Evolutionary conservation across 2,888 invertebrate genomes (phyloP).

Genomic region (Leucophenga maculata): DNA sequence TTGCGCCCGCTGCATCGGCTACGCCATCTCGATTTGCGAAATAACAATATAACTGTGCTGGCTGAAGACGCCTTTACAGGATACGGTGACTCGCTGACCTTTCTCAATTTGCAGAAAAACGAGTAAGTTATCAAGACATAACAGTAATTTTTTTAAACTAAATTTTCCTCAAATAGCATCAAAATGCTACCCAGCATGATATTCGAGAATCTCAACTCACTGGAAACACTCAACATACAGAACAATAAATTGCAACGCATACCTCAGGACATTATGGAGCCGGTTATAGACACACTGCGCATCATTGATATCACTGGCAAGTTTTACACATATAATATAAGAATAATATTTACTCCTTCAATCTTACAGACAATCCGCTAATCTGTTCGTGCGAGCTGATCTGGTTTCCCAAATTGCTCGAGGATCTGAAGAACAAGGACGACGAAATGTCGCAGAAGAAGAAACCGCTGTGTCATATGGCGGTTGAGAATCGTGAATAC

Average conservation of each 20-base stretch:
- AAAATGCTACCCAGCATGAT: slow-evolving; percentile 86
- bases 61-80: slow-evolving; percentile 90
- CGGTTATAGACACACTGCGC: slow-evolving; percentile 87
- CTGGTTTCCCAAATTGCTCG: slow-evolving; percentile 89
- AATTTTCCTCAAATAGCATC: slow-evolving; percentile 76
- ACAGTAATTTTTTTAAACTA: not conserved
- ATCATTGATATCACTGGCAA: slow-evolving; percentile 92
- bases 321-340: slow-evolving; percentile 40
- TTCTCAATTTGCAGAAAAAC: slow-evolving; percentile 91
- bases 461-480: slow-evolving; percentile 86
- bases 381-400: slow-evolving; percentile 89
- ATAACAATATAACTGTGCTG: slow-evolving; percentile 88
- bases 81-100: slow-evolving; percentile 93
- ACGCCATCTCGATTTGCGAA: slow-evolving; percentile 89
- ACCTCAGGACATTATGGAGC: slow-evolving; percentile 90
- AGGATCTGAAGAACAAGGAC: slow-evolving; percentile 84
- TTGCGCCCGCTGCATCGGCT: slow-evolving; percentile 86
- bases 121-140: slow-evolving; percentile 77
- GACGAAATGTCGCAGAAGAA: slow-evolving; percentile 93
- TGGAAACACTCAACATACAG: slow-evolving; percentile 90
- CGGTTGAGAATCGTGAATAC: slow-evolving; percentile 86
- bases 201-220: slow-evolving; percentile 90
- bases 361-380: slow-evolving; percentile 85
- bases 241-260: slow-evolving; percentile 89
- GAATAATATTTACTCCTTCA: not conserved